Conservation (phyloP, 2,113 vertebrate genomes). For the Leptocoma aspasia region DNA sequence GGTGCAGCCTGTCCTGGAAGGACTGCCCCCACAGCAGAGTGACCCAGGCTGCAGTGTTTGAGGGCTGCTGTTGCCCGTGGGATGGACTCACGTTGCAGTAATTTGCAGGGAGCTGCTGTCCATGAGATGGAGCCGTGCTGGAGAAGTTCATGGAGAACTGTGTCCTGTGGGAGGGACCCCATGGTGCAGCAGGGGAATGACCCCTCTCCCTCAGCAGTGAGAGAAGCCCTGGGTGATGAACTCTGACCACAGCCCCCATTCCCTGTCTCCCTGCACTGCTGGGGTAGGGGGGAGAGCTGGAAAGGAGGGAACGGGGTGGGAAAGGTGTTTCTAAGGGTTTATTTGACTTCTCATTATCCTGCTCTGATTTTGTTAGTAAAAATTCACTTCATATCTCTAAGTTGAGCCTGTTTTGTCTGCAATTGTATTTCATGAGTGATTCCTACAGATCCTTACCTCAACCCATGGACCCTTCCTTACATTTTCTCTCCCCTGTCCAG, state of each 20-base stretch:
- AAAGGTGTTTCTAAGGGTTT: neutral
- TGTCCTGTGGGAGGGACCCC: neutral
- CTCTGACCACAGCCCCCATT: neutral
- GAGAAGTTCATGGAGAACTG: neutral
- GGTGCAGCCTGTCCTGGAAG: neutral
- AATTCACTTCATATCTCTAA: neutral
- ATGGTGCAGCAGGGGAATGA: neutral
- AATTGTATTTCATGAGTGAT: neutral
- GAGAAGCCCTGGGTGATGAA: neutral
- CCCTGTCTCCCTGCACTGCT: neutral
- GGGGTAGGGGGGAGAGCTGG: neutral
- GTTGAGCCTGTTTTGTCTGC: fast-evolving
- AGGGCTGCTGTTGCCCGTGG: fast-evolving
- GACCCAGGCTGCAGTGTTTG: neutral
- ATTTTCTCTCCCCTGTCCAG: neutral
- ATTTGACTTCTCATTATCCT: neutral
- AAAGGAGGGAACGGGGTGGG: neutral
- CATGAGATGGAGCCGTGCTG: no score
- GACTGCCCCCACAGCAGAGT: neutral
- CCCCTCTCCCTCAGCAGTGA: neutral
- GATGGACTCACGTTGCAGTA: neutral
- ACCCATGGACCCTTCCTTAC: fast-evolving
- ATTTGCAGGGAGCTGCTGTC: no score
- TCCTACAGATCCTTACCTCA: neutral
- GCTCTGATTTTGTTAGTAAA: neutral